These are phyloP conservation scores for Dasyornis broadbenti DNA, from an alignment of 2,113 vertebrate species.

Conservation along the genomic window DNA sequence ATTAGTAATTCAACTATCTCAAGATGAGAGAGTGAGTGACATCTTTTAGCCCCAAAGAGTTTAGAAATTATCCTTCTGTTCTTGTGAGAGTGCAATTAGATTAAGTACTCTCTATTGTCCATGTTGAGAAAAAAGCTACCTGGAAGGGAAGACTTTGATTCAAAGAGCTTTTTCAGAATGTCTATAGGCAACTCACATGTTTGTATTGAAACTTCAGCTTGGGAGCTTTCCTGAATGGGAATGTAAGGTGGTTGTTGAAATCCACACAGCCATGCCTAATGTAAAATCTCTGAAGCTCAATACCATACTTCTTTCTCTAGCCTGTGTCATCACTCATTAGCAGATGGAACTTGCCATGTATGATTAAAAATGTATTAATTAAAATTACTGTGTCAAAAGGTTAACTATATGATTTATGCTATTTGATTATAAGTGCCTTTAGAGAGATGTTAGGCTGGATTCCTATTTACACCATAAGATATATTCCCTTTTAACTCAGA, in stretches of 20 bases:
- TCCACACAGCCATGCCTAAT: neutral
- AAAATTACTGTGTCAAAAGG: constrained; percentile 41
- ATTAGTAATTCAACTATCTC: neutral
- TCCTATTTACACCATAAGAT: constrained; percentile 26
- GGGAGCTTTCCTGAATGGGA: neutral
- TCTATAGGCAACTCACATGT: neutral
- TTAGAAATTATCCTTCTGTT: neutral
- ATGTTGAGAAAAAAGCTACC: neutral
- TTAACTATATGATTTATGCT: constrained; percentile 58
- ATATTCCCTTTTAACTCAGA: constrained; percentile 13
- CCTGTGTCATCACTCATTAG: neutral
- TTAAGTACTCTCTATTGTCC: neutral
- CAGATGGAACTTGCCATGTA: neutral
- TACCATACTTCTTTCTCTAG: neutral
- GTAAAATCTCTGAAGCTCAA: neutral
- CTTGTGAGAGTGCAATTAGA: neutral
- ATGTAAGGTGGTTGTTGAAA: neutral
- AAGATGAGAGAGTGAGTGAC: neutral
- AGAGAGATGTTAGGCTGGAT: constrained; percentile 11
- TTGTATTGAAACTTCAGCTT: neutral
- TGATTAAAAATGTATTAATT: constrained; percentile 65
- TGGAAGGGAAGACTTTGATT: neutral
- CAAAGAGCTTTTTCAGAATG: neutral
- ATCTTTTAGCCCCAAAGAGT: neutral
- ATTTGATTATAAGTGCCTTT: constrained; percentile 27